Evolutionary conservation across 2,888 invertebrate genomes (phyloP).

Genomic region (Hanleya hanleyi): DNA sequence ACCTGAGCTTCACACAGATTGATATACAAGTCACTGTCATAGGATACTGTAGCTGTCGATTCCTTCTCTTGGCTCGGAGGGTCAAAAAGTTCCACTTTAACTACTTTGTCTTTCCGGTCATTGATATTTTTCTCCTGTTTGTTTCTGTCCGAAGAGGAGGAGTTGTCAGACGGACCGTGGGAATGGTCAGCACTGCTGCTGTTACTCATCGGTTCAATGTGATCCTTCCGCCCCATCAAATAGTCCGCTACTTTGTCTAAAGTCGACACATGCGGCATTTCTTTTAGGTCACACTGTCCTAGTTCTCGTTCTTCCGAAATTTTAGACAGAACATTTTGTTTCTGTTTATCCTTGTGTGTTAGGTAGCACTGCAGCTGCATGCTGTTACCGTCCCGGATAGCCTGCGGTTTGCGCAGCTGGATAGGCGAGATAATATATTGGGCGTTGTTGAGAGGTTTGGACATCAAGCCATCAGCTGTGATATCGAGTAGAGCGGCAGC

Average conservation of each 20-base stretch:
- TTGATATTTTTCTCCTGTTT: constrained; percentile 41
- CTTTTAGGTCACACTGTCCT: constrained; percentile 52
- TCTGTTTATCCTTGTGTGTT: constrained; percentile 59
- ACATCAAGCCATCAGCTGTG: constrained; percentile 53
- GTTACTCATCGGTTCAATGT: constrained; percentile 22
- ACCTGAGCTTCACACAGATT: constrained; percentile 68
- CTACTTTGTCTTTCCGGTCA: constrained; percentile 59
- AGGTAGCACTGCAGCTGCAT: constrained; percentile 62
- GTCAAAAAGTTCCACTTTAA: constrained; percentile 61
- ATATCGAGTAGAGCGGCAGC: constrained; percentile 65
- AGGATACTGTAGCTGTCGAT: constrained; percentile 67
- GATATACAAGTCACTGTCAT: constrained; percentile 67
- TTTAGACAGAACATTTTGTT: constrained; percentile 60
- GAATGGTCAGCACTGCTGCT: not conserved
- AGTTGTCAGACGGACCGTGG: constrained; percentile 44
- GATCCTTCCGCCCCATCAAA: constrained; percentile 32
- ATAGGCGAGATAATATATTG: constrained; percentile 58
- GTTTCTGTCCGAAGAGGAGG: constrained; percentile 52
- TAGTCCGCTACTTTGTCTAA: constrained; percentile 35
- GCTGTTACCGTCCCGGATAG: constrained; percentile 50
- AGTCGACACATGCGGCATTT: constrained; percentile 44
- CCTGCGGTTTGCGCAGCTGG: constrained; percentile 45
- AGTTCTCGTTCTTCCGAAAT: constrained; percentile 64
- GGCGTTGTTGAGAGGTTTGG: constrained; percentile 57
- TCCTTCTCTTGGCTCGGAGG: constrained; percentile 69